These are phyloP conservation scores for Dicrurus megarhynchus DNA, from an alignment of 2,113 vertebrate genomes.

Conservation along the genomic window DNA sequence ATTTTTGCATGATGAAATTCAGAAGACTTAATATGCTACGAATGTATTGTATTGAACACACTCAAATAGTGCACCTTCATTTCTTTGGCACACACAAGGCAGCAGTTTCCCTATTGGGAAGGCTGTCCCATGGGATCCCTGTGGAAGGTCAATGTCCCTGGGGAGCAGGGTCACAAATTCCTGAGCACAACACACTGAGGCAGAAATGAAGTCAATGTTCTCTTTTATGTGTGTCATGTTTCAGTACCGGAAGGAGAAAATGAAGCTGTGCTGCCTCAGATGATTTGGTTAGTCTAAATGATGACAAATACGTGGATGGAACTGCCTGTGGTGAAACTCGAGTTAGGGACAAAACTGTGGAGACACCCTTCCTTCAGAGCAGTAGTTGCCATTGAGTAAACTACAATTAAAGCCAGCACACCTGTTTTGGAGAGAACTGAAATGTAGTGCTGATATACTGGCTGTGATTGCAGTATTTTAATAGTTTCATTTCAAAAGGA, in stretches of 20 bases:
- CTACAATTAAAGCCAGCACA: not conserved
- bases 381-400: not conserved
- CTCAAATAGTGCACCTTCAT: not conserved
- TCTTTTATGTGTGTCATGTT: not conserved
- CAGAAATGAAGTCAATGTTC: not conserved
- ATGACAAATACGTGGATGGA: not conserved
- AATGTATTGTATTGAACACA: not conserved
- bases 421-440: not conserved
- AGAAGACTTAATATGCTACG: not conserved
- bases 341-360: not conserved
- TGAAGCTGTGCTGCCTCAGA: not conserved
- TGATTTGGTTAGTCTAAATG: not conserved
- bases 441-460: not conserved
- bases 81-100: not conserved
- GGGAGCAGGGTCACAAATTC: not conserved
- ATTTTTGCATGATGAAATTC: not conserved
- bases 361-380: not conserved
- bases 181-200: not conserved
- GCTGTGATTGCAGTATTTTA: not conserved
- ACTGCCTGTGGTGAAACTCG: not conserved
- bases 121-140: not conserved
- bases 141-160: not conserved
- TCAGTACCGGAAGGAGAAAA: not conserved
- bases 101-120: not conserved
- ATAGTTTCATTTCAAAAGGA: not conserved